Percentiles rank a stretch among this genome's conserved stretches.
Conservation (phyloP, 2,113 vertebrate species). For the Bos indicus region DNA sequence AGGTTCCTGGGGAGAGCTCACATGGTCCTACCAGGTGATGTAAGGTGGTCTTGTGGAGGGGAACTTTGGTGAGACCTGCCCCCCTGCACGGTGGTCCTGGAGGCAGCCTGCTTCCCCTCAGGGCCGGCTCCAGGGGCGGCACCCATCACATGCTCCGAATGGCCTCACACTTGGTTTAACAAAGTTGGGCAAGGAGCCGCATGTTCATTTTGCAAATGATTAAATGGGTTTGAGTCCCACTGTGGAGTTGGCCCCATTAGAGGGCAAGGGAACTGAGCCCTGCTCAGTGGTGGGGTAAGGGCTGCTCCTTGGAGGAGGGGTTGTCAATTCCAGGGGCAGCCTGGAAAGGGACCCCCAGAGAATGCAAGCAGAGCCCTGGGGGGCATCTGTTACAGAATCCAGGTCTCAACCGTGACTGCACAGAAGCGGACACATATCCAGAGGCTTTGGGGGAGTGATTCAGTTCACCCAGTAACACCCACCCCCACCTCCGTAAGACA, state of each 20-base stretch:
- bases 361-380: not conserved
- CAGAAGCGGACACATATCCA: fast-evolving
- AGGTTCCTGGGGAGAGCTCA: too few relatives aligned
- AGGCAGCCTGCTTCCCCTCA: not conserved
- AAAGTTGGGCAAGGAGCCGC: not conserved
- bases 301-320: not conserved
- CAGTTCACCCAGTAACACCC: not conserved
- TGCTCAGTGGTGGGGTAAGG: too few relatives aligned
- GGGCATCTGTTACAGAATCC: not conserved
- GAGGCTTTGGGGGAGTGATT: not conserved
- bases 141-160: not conserved
- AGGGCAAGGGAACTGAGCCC: not conserved
- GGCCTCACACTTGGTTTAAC: not conserved
- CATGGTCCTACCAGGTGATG: not conserved
- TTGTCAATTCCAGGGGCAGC: not conserved
- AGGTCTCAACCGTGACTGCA: not conserved
- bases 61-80: not conserved
- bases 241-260: fast-evolving
- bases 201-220: not conserved
- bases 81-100: fast-evolving
- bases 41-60: not conserved
- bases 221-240: not conserved
- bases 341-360: not conserved
- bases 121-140: not conserved
- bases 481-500: fast-evolving